Evolutionary conservation across 2,797 vertebrate species (phyloP), one percentile per base, ranked within the genome.

Genomic region (Hemibagrus guttatus): DNA sequence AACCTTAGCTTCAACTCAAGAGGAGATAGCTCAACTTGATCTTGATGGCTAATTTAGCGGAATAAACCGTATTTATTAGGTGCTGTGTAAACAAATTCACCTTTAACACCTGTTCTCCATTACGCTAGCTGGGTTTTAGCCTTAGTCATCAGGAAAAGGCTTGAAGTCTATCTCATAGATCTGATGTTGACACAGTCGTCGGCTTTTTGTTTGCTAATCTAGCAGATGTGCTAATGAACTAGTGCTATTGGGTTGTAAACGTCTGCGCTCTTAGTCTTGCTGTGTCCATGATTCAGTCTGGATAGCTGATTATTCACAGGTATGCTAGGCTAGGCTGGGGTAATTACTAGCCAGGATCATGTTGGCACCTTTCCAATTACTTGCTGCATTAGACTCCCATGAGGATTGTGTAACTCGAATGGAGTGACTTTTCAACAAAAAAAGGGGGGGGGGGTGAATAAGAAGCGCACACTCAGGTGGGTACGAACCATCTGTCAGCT

Each of bases 281-380:
- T 54, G 49, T 28, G 0, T 58, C 9, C 75, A 21, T 11, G 17
- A 19, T 31, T 39, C 31, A 14, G 46, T 54, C 74, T 42, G 12
- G 66, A 71, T 54, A 13, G 23, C 31, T 46, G 82, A 59, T 72
- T 61, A 46, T 72, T 84, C 16, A 9, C 26, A 71, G 49, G 28
- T 7, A 83, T 83, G 63, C 42, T 23, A 5, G 17, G 23, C 59
- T 54, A 71, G 64, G 74, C 72, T 71, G 81, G 74, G 87, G 26
- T 86, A 87, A 84, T 85, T 84, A 87, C 85, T 83, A 88, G 87
- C 69, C 75, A 76, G 75, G 86, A 87, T 86, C 82, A 86, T 89
- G 85, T 90, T 28, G 88, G 83, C 85, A 89, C 90, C 84, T 85
- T 86, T 72, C 78, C 88, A 90, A 90, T 89, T 89, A 91, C 88